phyloP scores from a whole-genome alignment of 2,888 invertebrate genomes.

The Epirrhoe tristata region DNA sequence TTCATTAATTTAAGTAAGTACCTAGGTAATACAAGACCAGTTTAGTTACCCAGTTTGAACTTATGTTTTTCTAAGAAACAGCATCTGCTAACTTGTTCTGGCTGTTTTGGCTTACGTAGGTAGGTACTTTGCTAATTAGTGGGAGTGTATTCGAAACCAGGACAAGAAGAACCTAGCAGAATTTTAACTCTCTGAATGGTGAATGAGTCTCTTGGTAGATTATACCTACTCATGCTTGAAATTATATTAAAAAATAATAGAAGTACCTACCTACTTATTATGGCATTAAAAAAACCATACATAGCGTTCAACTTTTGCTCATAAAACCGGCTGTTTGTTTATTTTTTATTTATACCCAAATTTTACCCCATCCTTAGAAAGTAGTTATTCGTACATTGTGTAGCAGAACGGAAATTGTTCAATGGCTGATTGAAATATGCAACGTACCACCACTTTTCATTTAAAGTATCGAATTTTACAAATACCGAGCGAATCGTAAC shows the following conservation, averaged over 20 bases:
- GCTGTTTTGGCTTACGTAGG: conserved; percentile 16
- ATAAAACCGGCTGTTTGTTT: no score
- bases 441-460: background rate
- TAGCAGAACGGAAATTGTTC: background rate
- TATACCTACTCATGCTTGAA: no score
- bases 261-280: no score
- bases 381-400: background rate
- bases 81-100: conserved; percentile 18
- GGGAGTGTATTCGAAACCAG: conserved; percentile 7
- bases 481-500: conserved; percentile 2
- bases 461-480: conserved; percentile 2
- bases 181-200: conserved; percentile 6
- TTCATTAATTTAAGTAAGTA: background rate
- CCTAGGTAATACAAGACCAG: background rate
- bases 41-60: background rate
- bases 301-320: no score
- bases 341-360: no score
- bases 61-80: conserved; percentile 10
- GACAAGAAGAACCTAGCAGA: conserved; percentile 13
- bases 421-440: conserved; percentile 2
- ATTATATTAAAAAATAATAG: no score
- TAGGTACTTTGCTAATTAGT: conserved; percentile 32
- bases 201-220: no score
- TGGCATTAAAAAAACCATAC: no score
- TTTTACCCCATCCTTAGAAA: background rate